Base-by-base conservation (phyloP, 2,888 invertebrate species). In the Drosophila affinis region DNA sequence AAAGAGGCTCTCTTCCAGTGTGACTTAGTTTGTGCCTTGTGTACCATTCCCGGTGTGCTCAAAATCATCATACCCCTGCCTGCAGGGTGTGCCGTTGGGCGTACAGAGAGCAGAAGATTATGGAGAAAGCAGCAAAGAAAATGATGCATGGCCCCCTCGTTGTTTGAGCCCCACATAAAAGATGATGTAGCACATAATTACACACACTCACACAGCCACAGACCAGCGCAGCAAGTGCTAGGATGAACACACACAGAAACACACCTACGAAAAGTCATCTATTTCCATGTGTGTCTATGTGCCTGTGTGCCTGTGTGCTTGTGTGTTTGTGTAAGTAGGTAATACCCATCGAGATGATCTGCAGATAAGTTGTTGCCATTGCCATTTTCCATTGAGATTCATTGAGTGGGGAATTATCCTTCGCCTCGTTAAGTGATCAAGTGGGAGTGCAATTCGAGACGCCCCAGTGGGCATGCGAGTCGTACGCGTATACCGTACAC, bases 161-260 rank as follows among this genome's bases (percentile, higher is more conserved):
- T 78, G 62, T 67, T 67, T 68, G 69, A 67, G 69, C 51, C 69
- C 52, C 65, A 39, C 79, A 81, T 82, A 87, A 83, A 88, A 85
- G 83, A 88, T 86, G 86, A 83, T 83, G 82, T 83, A 88, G 82
- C 82, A 83, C 86, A 83, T 83, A 83, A 83, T 83, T 83, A 83
- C 64, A 55, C 55, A 47, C 57, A 34, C 57, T 54, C 53, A 55
- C 24, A 21, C 21, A 21, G 12, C 29, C 27, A 48, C 21, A 24
- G 34, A 21, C 12, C 55, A n/a, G 39, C 39, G 57, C 39, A 55
- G 39, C 39, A 39, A 39, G 34, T 34, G 34, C 34, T 14, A 46
- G 39, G 34, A 70, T 27, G 48, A 57, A 47, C 47, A 62, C 47
- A 62, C 14, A 4, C 32, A 4, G 34, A 34, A 1, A 49, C 47